A percentile compares a stretch with the other conserved stretches of the same genome.
Evolutionary conservation across 1,140 invertebrate species (phyloP).

Genomic region (Ips typographus): DNA sequence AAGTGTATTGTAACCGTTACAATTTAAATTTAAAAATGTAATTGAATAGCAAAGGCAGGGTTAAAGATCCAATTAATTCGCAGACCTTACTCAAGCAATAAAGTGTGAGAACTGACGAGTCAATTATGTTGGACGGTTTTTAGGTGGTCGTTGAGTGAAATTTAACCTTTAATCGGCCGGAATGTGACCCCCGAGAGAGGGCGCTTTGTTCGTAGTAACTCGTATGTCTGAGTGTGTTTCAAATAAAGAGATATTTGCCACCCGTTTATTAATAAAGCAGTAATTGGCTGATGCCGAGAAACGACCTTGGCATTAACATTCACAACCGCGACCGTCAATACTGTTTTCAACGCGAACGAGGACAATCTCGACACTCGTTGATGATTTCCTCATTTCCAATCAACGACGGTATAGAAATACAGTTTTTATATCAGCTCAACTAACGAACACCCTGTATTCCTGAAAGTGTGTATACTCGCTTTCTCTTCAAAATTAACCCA

Average conservation of each 20-base stretch:
- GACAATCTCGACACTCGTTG: neutral
- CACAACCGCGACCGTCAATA: slow-evolving; percentile 1
- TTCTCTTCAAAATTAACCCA: no score
- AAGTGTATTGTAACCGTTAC: no score
- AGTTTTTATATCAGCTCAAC: no score
- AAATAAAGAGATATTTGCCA: slow-evolving; percentile 1
- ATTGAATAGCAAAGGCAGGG: no score
- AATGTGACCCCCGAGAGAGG: neutral
- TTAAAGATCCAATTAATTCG: no score
- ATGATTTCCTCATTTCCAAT: neutral
- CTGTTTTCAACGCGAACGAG: neutral
- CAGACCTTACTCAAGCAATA: no score
- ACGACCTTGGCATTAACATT: slow-evolving; percentile 30
- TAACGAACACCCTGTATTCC: no score
- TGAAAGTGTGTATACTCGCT: no score
- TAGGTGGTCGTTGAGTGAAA: no score
- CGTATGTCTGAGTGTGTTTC: neutral
- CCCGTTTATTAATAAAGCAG: slow-evolving; percentile 19
- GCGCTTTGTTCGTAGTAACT: neutral
- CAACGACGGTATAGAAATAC: neutral
- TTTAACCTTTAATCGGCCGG: neutral
- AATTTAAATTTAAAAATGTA: no score
- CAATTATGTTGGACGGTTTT: no score
- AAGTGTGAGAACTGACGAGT: no score
- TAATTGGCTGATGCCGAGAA: slow-evolving; percentile 18